Base-by-base conservation (phyloP, 1,140 invertebrate species). In the Ostrea denselamellosa region DNA sequence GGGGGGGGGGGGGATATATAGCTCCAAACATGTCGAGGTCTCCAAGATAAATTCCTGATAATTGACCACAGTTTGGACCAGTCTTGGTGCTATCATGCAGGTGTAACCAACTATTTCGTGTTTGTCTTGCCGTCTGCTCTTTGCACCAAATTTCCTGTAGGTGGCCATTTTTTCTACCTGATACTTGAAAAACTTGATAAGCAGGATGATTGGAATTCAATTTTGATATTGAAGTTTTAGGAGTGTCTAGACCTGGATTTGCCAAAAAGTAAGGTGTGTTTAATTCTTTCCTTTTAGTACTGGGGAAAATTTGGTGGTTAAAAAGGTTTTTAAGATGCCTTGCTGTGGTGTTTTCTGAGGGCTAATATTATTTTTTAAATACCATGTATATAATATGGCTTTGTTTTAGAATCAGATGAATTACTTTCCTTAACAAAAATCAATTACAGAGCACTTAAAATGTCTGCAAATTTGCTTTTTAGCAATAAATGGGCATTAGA, bases 181-280 rank as follows among this genome's bases (percentile, higher is more conserved):
- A 25, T 83, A 83, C 53, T 83, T 83, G 82, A 54, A 52, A 83
- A 83, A 28, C 82, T 52, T 22, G 82, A 83, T 83, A 83, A 83
- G 53, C 51, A 53, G 51, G 44, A 53, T 83, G 53, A 83, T 83
- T 53, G 53, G 51, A 53, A 52, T 83, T 83, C 44, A 83, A 83
- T 83, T 83, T 83, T 83, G 82, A 52, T 83, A 83, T 83, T 52
- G 44, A 53, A 53, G 82, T 53, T 83, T 83, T 83, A 54, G 82
- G 82, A 83, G 53, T 53, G 82, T 52, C 44, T 53, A 54, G 53
- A 83, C 53, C 82, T 4, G 44, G 82, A 44, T 53, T 53, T 83
- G 82, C 53, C 82, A 53, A 83, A 83, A 83, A 83, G 82, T 53
- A 83, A 52, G 44, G 82, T 54, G 82, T 71, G 28, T 71, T 71